phyloP scores from a whole-genome alignment of 2,113 vertebrate species.

The Psilopsiagon aurifrons region DNA sequence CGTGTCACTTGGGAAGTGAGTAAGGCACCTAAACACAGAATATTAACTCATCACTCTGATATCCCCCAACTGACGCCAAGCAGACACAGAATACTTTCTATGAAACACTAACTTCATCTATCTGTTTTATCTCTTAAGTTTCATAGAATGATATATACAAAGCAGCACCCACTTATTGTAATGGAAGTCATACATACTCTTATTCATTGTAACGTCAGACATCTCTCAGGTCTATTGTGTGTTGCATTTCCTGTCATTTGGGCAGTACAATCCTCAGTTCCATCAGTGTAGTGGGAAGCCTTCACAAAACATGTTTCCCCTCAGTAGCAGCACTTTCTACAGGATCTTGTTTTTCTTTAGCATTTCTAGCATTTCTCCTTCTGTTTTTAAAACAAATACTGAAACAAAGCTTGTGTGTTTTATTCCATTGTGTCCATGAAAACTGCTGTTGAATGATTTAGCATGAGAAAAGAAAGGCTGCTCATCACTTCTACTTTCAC shows the following conservation, averaged over 20 bases:
- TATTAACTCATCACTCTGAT: constrained; percentile 62
- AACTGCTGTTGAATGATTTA: background rate
- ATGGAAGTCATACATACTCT: constrained; percentile 33
- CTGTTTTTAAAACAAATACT: background rate
- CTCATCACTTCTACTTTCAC: background rate
- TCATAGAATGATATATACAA: background rate
- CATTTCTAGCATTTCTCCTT: background rate
- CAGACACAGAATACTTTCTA: constrained; percentile 17
- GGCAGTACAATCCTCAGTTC: background rate
- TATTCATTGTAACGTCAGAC: constrained; percentile 14
- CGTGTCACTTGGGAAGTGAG: constrained; percentile 48
- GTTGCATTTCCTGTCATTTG: constrained; percentile 34
- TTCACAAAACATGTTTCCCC: background rate
- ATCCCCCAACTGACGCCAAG: background rate
- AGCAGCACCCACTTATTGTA: background rate
- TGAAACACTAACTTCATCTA: constrained; percentile 7
- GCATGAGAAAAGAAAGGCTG: background rate
- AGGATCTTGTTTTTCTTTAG: background rate
- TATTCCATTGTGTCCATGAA: background rate
- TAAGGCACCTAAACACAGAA: constrained; percentile 64
- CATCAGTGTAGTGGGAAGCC: background rate
- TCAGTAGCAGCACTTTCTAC: background rate
- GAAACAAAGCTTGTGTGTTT: background rate
- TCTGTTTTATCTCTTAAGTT: constrained; percentile 31
- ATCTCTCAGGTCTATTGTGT: constrained; percentile 18